Percentiles rank a stretch among this genome's conserved stretches.
These are phyloP conservation scores for Pandion haliaetus DNA, from an alignment of 2,113 vertebrate species.

Conservation along the genomic window DNA sequence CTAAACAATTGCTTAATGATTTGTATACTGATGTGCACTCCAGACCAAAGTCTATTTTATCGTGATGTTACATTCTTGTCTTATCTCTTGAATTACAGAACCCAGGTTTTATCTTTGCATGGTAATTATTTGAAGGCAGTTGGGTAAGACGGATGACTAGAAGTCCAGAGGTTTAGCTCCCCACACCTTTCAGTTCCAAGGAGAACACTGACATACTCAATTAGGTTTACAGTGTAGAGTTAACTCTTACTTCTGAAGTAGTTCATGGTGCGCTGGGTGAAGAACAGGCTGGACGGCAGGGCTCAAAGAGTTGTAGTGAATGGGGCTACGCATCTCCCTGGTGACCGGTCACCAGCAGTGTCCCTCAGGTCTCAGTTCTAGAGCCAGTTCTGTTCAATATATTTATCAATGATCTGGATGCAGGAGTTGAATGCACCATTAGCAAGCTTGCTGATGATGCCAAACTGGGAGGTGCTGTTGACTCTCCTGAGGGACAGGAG, in stretches of 20 bases:
- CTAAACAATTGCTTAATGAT: neutral
- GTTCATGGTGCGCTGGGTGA: fast-evolving
- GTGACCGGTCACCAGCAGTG: neutral
- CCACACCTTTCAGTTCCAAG: neutral
- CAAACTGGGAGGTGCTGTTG: neutral
- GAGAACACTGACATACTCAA: neutral
- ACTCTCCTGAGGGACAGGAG: neutral
- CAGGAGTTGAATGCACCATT: neutral
- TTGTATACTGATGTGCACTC: neutral
- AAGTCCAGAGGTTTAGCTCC: neutral
- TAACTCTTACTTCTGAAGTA: neutral
- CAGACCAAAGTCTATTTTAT: neutral
- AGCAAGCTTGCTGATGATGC: neutral
- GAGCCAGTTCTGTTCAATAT: neutral
- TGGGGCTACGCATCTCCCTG: neutral
- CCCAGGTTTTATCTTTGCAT: neutral
- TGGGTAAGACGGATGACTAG: neutral
- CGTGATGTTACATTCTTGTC: neutral
- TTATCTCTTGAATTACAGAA: neutral
- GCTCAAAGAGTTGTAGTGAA: neutral
- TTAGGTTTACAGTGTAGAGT: neutral
- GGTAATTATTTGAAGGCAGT: neutral
- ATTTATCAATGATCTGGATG: neutral
- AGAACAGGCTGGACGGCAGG: neutral
- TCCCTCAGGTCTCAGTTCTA: neutral